Base-by-base conservation (phyloP, 2,888 invertebrate species). In the Endomychus coccineus region DNA sequence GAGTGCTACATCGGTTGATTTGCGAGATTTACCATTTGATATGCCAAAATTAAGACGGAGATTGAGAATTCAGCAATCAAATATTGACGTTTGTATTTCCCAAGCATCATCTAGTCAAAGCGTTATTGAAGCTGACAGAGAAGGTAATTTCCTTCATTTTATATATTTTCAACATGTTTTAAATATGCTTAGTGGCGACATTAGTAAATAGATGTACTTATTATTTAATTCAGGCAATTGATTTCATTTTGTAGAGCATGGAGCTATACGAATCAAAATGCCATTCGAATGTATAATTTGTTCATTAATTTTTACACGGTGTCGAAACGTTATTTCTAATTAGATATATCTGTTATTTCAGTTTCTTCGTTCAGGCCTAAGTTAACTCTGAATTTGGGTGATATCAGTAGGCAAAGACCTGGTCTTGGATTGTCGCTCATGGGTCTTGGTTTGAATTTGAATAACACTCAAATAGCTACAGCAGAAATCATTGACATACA, bases 1-100 rank as follows among this genome's bases (percentile, higher is more conserved):
- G 22, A 79, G 79, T 54, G 77, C 78, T 24, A 80, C 80, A 5
- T 80, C 80, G 9, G 83, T 86, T 25, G 88, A 89, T 59, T 68
- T 88, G 33, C 73, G 83, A 45, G 79, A 89, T 60, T 71, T 90
- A 58, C 90, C 90, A 37, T 90, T 90, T 62, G 89, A 90, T 62
- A 90, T 90, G 90, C 90, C 90, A 16, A 90, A 90, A 66, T 68
- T 90, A 39, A 73, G 86, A 43, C 71, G 88, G 34, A 77, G 86
- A 45, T 66, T 87, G 52, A 74, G 86, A 46, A 78, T 78, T 44
- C 72, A 75, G 55, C 61, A 70, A 58, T 44, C 68, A 50, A 75
- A 80, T 50, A 80, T 77, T 40, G 83, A 84, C 57, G 78, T 78
- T 39, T 80, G 77, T 45, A 79, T 79, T 32, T 85, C 85, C 4